Evolutionary conservation across 1,140 invertebrate species (phyloP).

Genomic region (Nomia melanderi): DNA sequence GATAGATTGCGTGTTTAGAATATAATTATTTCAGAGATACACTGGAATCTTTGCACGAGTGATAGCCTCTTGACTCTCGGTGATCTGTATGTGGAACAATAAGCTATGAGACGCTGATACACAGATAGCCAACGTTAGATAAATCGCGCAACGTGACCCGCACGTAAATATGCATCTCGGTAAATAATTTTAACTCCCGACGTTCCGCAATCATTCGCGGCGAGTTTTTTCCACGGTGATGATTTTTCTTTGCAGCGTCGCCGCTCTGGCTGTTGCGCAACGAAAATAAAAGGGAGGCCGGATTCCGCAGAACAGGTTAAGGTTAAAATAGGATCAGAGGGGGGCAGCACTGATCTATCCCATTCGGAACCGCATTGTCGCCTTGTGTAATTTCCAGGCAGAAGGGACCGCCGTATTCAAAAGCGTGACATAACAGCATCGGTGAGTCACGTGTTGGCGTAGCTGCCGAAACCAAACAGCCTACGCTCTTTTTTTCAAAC

Average conservation of each 20-base stretch:
- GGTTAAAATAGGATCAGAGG: not conserved
- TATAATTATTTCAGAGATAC: slow-evolving; percentile 36
- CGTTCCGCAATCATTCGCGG: not conserved
- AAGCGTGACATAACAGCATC: slow-evolving; percentile 19
- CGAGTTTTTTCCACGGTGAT: too few relatives aligned
- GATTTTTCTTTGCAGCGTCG: too few relatives aligned
- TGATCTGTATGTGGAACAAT: slow-evolving; percentile 46
- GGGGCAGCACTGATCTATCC: slow-evolving; percentile 15
- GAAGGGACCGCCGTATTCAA: not conserved
- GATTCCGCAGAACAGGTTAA: not conserved
- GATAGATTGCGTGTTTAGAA: slow-evolving; percentile 19
- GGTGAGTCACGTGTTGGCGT: not conserved
- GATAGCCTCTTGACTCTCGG: slow-evolving; percentile 31
- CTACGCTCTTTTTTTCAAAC: slow-evolving; percentile 24
- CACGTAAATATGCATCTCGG: not conserved
- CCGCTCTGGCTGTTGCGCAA: too few relatives aligned
- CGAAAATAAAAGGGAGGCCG: not conserved
- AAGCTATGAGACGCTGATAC: slow-evolving; percentile 15
- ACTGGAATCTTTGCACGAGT: not conserved
- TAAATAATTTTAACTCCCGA: not conserved
- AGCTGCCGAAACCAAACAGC: not conserved
- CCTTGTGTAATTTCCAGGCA: not conserved
- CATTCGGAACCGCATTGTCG: not conserved
- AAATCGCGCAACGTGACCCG: slow-evolving; percentile 5
- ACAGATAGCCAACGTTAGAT: not conserved